These are phyloP conservation scores for Antechinus stuartii DNA, from an alignment of 2,113 vertebrate species.

Conservation along the genomic window DNA sequence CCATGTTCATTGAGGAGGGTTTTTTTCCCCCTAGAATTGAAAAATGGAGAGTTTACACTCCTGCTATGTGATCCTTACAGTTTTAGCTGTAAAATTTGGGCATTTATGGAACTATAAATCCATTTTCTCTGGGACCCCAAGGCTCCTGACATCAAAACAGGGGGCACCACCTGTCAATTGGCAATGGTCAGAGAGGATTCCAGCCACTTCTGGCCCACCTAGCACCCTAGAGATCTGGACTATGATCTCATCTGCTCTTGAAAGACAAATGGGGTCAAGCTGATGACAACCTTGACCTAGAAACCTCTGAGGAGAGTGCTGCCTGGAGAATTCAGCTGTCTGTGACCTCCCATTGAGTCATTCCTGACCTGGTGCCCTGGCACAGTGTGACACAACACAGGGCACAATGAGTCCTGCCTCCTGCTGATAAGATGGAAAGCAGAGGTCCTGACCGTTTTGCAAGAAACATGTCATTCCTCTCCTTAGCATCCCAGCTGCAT, in stretches of 20 bases:
- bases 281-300: background rate
- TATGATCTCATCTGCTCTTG: conserved; percentile 13
- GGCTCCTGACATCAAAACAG: background rate
- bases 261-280: background rate
- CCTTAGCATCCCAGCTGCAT: background rate
- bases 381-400: background rate
- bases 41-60: background rate
- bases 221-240: background rate
- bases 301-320: background rate
- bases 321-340: background rate
- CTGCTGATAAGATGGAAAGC: background rate
- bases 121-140: conserved; percentile 31
- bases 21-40: background rate
- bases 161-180: conserved; percentile 22
- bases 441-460: background rate
- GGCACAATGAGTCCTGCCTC: too few species aligned
- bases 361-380: background rate
- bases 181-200: background rate
- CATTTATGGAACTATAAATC: background rate
- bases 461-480: fast-evolving
- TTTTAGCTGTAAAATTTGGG: background rate
- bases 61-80: background rate
- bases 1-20: background rate
- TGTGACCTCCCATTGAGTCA: background rate
- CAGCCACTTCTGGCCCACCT: background rate